Base-by-base conservation (phyloP, 2,888 invertebrate species). In the Oxyscelio sp. region DNA sequence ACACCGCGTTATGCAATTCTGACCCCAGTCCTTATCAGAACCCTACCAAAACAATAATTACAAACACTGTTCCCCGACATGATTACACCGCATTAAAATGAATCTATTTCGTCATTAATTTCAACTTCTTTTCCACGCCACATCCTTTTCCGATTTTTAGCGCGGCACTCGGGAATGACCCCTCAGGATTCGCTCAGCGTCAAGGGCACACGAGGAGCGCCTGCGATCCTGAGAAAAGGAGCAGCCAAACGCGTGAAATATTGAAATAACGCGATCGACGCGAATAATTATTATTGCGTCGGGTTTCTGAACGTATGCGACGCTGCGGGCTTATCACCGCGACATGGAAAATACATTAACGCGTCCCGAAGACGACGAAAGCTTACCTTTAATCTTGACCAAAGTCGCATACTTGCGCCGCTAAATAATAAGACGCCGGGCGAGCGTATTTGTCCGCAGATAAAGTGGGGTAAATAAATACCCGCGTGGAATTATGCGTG, bases 301-400 rank as follows among this genome's bases (percentile, higher is more conserved):
- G 63, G 52, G 63, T 3, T 58, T 71, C 58, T 24, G 75, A 79
- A 80, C 75, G 75, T 70, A 74, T 56, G 65, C 73, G 68, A 65
- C 50, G 82, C 65, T 59, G 8, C 77, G 66, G 15, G 45, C 77
- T 85, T 81, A 85, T 85, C 85, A 48, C 45, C 63, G 66, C 70
- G 61, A 82, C 85, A 85, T 70, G 85, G 85, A 82, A 85, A 85
- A 85, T 81, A 81, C 85, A 85, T 85, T 81, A 85, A 81, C 78
- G 65, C 74, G 70, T 54, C 52, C 77, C 34, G 45, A 45, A 74
- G 40, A 27, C 81, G 61, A 65, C 75, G 73, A 80, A 85, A 78
- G 81, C 85, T 85, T 85, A 81, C 80, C 71, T 85, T 85, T 85
- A 82, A 85, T 85, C 82, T 85, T 82, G 78, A 61, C 85, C 85